Evolutionary conservation across 2,113 vertebrate genomes (phyloP), one percentile per base, ranked within the genome.

Genomic region (Baryphthengus martii): DNA sequence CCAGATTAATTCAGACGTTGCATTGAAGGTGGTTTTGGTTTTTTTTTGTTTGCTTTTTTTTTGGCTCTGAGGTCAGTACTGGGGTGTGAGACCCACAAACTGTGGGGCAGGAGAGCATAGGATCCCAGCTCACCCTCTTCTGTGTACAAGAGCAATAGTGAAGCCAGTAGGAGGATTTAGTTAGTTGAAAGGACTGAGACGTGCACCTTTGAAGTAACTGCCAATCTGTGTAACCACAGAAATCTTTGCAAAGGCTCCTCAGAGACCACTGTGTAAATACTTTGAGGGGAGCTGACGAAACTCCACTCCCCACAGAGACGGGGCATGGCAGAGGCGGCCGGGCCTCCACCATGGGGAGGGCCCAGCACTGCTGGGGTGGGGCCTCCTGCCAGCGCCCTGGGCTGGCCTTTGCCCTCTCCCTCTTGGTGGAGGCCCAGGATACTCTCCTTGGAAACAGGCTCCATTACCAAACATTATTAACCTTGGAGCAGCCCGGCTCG

Each of bases 11-110:
- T 65, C 13, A 37, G 49, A 3, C 47, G 24, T 53, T 63, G 47
- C 42, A 40, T 0, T 0, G 2, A 62, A 7, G 19, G 15, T 29
- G 13, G 68, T 83, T 75, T 63, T n/a, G n/a, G n/a, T n/a, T n/a
- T n/a, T n/a, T n/a, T n/a, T n/a, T n/a, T n/a, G n/a, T n/a, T n/a
- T n/a, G n/a, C 9, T 17, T 56, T 42, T 45, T 37, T 9, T 18
- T 31, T 70, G 28, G 4, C 45, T 26, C 23, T 0, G 1, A 49
- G 31, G 26, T 75, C 39, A 13, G 55, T 13, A 35, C 19, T 5
- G 0, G 2, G 28, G 33, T 21, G 29, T 0, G 8, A 49, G n/a
- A 16, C 39, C 58, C 28, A 7, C 33, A 3, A 0, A 0, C 19
- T 47, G 55, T 24, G 40, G 26, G 53, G 21, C 33, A 17, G 66